These are phyloP conservation scores for Mechanitis mazaeus DNA, from an alignment of 2,888 invertebrate genomes.

Conservation along the genomic window DNA sequence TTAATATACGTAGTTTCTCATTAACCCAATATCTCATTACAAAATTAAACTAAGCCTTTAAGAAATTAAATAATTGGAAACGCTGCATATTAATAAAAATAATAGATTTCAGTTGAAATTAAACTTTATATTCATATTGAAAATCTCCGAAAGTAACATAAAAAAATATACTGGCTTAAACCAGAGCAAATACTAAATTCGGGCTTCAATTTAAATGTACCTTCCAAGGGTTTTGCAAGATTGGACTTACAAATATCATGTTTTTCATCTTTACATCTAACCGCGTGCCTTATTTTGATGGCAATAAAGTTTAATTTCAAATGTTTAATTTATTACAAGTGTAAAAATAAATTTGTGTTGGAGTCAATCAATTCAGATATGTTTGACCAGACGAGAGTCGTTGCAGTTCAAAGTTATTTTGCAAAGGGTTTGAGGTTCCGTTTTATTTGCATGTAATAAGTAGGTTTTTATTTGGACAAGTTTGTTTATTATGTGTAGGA, in stretches of 20 bases:
- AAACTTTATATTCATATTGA: not conserved
- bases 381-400: slow-evolving; percentile 61
- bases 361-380: slow-evolving; percentile 64
- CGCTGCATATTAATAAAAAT: no score
- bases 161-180: slow-evolving; percentile 38
- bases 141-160: slow-evolving; percentile 9
- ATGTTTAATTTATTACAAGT: slow-evolving; percentile 5
- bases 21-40: no score
- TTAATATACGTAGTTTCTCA: no score
- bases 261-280: slow-evolving; percentile 4
- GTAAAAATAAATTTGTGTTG: slow-evolving; percentile 33
- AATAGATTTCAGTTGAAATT: slow-evolving; percentile 7
- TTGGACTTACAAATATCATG: slow-evolving; percentile 34
- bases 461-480: slow-evolving; percentile 24
- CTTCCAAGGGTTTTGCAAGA: slow-evolving; percentile 46
- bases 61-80: no score
- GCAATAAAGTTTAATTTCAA: slow-evolving; percentile 33
- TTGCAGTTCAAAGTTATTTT: slow-evolving; percentile 33
- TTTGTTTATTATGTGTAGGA: not conserved
- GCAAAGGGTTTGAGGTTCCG: slow-evolving; percentile 28
- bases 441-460: slow-evolving; percentile 25
- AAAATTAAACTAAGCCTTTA: no score
- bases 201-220: slow-evolving; percentile 55
- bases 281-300: slow-evolving; percentile 25
- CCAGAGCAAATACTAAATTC: slow-evolving; percentile 49